Evolutionary conservation across 53 echinoderm and acorn worm genomes (phyloP).

Genomic region (Holothuria leucospilota): DNA sequence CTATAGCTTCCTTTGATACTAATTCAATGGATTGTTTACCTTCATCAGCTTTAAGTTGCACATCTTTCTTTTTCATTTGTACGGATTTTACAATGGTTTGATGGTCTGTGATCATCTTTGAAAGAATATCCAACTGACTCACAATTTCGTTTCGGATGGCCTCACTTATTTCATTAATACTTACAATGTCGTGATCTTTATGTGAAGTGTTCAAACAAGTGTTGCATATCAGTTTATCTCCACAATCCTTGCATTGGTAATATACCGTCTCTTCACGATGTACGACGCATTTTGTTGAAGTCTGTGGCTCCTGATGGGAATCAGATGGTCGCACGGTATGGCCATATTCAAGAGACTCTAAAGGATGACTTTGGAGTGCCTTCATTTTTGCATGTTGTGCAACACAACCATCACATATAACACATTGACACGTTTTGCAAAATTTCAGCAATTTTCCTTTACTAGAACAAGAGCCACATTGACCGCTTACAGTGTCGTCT

Average conservation of each 20-base stretch:
- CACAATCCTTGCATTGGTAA: constrained; percentile 16
- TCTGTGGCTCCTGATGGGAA: no score
- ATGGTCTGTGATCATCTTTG: not conserved
- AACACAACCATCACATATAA: constrained; percentile 17
- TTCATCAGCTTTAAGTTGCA: not conserved
- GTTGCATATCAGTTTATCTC: constrained; percentile 3
- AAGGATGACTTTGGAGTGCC: constrained; percentile 20
- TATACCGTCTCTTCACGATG: constrained; percentile 14
- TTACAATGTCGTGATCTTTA: constrained; percentile 7
- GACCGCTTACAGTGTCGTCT: not conserved
- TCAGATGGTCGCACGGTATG: not conserved
- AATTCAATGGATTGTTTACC: not conserved
- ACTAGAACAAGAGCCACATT: constrained; percentile 35
- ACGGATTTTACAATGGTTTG: not conserved
- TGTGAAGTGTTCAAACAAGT: constrained; percentile 17
- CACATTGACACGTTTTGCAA: constrained; percentile 27
- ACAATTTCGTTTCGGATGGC: not conserved
- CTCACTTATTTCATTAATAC: not conserved
- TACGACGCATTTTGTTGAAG: constrained; percentile 8
- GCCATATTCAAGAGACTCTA: constrained; percentile 1
- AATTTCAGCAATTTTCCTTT: constrained; percentile 1
- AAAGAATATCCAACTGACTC: not conserved
- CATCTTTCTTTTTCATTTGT: constrained; percentile 14
- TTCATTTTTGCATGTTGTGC: constrained; percentile 28
- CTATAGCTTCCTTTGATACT: not conserved